phyloP scores from a whole-genome alignment of 2,113 vertebrate species.

The Apaloderma vittatum region DNA sequence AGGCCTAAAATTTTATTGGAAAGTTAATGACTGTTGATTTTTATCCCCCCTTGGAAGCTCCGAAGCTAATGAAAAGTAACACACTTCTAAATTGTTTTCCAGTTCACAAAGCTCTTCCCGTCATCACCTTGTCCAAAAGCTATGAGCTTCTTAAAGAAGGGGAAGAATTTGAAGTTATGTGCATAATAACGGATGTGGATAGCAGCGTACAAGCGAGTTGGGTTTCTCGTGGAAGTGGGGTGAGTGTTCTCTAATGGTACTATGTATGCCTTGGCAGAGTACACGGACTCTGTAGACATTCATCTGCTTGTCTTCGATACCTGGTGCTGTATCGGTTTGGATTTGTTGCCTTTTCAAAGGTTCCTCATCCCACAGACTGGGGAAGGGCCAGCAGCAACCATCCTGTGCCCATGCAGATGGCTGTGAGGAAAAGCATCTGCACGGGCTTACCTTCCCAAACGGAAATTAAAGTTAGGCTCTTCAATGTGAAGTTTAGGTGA shows the following conservation, averaged over 20 bases:
- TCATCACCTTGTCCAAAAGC: slow-evolving; percentile 82
- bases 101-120: slow-evolving; percentile 87
- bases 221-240: slow-evolving; percentile 81
- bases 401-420: rapidly evolving
- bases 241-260: slow-evolving; percentile 72
- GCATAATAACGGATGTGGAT: slow-evolving; percentile 89
- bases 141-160: slow-evolving; percentile 85
- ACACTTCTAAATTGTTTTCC: slow-evolving; percentile 58
- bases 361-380: background rate
- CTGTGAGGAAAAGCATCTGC: background rate
- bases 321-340: background rate
- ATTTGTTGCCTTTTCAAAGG: background rate
- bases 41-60: background rate
- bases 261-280: background rate
- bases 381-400: background rate
- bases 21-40: slow-evolving; percentile 60
- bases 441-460: background rate
- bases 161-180: slow-evolving; percentile 87
- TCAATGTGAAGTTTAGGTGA: slow-evolving; percentile 54
- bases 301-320: background rate
- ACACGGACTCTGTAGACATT: background rate
- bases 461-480: background rate
- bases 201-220: slow-evolving; percentile 85
- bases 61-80: slow-evolving; percentile 49
- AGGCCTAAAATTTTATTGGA: slow-evolving; percentile 35